Base-by-base conservation (phyloP, 2,113 vertebrate genomes). In the Pollachius pollachius region DNA sequence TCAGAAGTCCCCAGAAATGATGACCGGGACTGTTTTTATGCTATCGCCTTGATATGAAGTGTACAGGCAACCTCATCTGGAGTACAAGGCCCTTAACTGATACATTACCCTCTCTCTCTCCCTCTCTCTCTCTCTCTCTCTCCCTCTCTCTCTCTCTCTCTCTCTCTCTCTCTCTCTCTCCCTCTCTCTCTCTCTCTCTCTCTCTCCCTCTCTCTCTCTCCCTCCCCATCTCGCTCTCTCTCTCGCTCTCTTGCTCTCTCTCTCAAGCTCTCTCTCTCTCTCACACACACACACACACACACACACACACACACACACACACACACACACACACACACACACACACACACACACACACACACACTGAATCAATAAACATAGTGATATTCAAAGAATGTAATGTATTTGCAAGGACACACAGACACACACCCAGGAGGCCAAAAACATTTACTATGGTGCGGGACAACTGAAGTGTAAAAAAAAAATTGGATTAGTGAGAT, bases 61-160 rank as follows among this genome's bases (percentile, higher is more conserved):
- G 19, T 15, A 41, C 65, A 67, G 60, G 68, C 15, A 21, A 71
- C 62, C 77, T 73, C 54, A 74, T 80, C 60, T 67, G 48, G 72
- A 73, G 62, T n/a, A 41, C 23, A 15, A 56, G 54, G 61, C 57
- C 66, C 66, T 11, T 18, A 16, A n/a, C 30, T 61, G 30, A 73
- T 37, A 59, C 52, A 76, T 70, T 25, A 34, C 54, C 63, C 19
- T 21, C 17, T 7, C 63, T 41, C 34, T 12, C 17, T 12, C 30
- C 9, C 63, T n/a, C 63, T n/a, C 63, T n/a, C 62, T 16, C 62
- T 16, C 62, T 9, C 62, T 16, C 62, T 37, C 62, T 16, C 62
- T 16, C 65, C 13, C 73, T 59, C 70, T 57, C 30, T 34, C 30
- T 34, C 30, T 6, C 30, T 34, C 30, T 34, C 30, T 34, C 30